phyloP scores from a whole-genome alignment of 2,797 vertebrate genomes.

The Labeo calbasu region DNA sequence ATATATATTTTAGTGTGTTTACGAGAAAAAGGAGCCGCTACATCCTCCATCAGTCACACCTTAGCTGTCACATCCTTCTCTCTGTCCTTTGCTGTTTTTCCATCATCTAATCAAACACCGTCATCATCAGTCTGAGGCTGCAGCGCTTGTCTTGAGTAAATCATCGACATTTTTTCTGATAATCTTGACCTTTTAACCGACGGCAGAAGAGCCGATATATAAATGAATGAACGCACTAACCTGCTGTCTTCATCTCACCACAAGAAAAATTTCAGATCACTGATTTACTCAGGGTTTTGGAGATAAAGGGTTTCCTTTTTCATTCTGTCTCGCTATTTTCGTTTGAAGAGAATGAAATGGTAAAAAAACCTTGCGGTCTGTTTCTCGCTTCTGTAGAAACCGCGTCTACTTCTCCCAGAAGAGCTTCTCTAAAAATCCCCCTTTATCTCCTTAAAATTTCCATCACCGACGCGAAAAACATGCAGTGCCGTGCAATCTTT shows the following conservation, averaged over 20 bases:
- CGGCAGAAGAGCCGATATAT: not conserved
- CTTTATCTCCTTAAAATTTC: not conserved
- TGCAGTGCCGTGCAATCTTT: rapidly evolving
- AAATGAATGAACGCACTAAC: not conserved
- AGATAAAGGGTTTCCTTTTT: not conserved
- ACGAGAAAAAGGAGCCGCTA: not conserved
- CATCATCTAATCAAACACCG: conserved; percentile 12
- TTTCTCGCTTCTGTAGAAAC: conserved; percentile 35
- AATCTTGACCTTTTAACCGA: not conserved
- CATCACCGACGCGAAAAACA: not conserved
- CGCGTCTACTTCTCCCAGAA: conserved; percentile 5
- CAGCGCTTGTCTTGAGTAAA: not conserved
- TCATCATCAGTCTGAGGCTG: not conserved
- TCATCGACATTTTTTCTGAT: not conserved
- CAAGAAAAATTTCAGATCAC: not conserved
- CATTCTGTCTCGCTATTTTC: not conserved
- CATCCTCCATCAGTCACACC: conserved; percentile 16
- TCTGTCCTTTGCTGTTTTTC: not conserved
- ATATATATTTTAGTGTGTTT: not conserved
- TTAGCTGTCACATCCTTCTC: conserved; percentile 16
- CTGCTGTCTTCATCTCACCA: conserved; percentile 3
- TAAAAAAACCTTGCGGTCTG: not conserved
- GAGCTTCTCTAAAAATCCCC: conserved; percentile 22
- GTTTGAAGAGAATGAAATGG: conserved; percentile 1
- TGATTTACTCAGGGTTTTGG: not conserved